phyloP scores from a whole-genome alignment of 2,113 vertebrate genomes.

The Anhinga anhinga region DNA sequence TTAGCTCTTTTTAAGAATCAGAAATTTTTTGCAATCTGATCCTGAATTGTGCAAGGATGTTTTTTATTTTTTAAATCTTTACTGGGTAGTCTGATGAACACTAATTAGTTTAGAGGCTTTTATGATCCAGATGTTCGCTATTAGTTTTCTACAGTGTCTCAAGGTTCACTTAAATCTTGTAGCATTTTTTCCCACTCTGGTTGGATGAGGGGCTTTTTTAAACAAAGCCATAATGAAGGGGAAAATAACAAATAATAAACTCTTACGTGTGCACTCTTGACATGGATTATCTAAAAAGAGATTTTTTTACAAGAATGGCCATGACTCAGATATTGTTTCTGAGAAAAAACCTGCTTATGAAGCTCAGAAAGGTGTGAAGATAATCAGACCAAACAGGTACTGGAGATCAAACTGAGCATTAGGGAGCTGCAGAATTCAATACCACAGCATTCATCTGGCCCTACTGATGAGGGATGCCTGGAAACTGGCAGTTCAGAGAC shows the following conservation, averaged over 20 bases:
- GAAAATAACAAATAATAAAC: not conserved
- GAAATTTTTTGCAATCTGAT: not conserved
- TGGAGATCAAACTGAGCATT: not conserved
- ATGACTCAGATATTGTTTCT: not conserved
- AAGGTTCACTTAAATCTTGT: not conserved
- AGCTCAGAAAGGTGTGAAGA: not conserved
- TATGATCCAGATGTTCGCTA: not conserved
- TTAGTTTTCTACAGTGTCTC: not conserved
- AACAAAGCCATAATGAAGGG: not conserved
- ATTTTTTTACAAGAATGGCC: not conserved
- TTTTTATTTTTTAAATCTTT: not conserved
- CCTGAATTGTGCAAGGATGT: not conserved
- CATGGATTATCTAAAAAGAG: not conserved
- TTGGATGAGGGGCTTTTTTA: not conserved
- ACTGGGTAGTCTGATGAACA: not conserved
- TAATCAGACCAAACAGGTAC: not conserved
- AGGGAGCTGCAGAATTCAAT: not conserved
- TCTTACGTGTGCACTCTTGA: not conserved
- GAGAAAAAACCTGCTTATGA: not conserved
- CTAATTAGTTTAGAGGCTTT: not conserved
- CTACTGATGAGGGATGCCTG: not conserved
- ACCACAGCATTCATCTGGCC: fast-evolving
- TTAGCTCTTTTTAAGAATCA: not conserved
- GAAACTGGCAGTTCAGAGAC: not conserved
- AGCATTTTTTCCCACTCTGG: not conserved